These are phyloP conservation scores for Conops quadrifasciatus DNA, from an alignment of 2,888 invertebrate genomes.

Conservation along the genomic window DNA sequence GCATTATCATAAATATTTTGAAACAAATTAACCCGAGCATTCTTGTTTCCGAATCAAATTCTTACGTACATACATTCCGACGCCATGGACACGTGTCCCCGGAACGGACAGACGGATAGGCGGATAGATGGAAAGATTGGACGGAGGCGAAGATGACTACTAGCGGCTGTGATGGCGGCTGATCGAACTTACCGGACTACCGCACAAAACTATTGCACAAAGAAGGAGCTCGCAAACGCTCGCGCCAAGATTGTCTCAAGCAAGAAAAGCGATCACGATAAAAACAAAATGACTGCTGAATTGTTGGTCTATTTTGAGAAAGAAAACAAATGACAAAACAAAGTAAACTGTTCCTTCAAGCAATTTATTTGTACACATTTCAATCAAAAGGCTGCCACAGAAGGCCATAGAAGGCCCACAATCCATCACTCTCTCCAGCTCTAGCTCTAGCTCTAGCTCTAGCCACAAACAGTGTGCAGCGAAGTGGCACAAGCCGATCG, in stretches of 20 bases:
- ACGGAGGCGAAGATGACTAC: conserved; percentile 5
- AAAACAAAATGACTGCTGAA: background rate
- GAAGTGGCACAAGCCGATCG: background rate
- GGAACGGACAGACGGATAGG: conserved; percentile 10
- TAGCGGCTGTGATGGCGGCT: no score
- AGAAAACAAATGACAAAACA: background rate
- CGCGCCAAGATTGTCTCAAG: background rate
- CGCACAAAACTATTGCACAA: conserved; percentile 22
- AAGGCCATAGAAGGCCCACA: background rate
- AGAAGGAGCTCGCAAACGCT: conserved; percentile 29
- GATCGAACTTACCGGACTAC: no score
- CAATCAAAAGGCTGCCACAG: conserved; percentile 12
- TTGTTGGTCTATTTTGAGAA: background rate
- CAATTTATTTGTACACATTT: conserved; percentile 24
- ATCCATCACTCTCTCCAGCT: background rate
- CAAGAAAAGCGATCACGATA: background rate
- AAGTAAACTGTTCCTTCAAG: conserved; percentile 10
- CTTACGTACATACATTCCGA: conserved; percentile 28
- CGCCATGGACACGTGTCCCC: conserved; percentile 38
- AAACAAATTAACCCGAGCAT: conserved; percentile 22
- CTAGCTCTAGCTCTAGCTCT: no score
- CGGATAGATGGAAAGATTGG: conserved; percentile 9
- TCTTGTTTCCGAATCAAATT: conserved; percentile 7
- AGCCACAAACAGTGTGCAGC: no score
- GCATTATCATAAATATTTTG: conserved; percentile 28